Conservation (phyloP, 2,113 vertebrate genomes). For the Hydrolagus affinis region DNA sequence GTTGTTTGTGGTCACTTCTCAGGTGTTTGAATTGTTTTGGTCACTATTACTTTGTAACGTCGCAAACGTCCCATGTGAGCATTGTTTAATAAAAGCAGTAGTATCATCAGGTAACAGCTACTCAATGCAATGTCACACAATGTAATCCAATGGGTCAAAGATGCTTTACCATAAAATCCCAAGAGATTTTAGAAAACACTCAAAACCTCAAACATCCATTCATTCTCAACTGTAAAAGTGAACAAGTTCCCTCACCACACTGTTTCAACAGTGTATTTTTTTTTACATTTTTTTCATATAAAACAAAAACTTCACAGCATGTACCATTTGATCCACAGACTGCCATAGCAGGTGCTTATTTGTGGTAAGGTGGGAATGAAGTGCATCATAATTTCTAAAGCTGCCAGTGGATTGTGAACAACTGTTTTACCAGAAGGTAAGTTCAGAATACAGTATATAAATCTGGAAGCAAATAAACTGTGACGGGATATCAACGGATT, state of each 20-base stretch:
- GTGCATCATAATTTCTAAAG: slow-evolving; percentile 8
- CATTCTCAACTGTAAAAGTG: slow-evolving; percentile 18
- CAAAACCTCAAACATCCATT: slow-evolving; percentile 19
- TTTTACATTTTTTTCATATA: slow-evolving; percentile 10
- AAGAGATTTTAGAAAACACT: slow-evolving; percentile 16
- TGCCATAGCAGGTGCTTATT: not conserved
- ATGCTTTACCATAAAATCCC: slow-evolving; percentile 3
- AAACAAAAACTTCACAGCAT: slow-evolving; percentile 16
- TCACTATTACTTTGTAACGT: slow-evolving; percentile 28
- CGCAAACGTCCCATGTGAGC: slow-evolving; percentile 22
- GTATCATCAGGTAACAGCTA: slow-evolving; percentile 29
- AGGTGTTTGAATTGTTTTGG: slow-evolving; percentile 22
- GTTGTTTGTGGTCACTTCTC: slow-evolving; percentile 12
- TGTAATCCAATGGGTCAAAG: not conserved
- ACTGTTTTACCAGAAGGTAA: slow-evolving; percentile 19
- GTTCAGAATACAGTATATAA: slow-evolving; percentile 26
- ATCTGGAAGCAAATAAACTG: slow-evolving; percentile 28
- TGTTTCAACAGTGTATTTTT: not conserved
- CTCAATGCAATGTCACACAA: not conserved
- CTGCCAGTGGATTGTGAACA: slow-evolving; percentile 28
- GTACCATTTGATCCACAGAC: slow-evolving; percentile 24
- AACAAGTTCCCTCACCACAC: slow-evolving; percentile 25
- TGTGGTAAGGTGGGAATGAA: slow-evolving; percentile 31
- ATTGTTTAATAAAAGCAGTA: slow-evolving; percentile 18
- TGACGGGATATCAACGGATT: slow-evolving; percentile 23